Conservation (phyloP, 2,113 vertebrate genomes). For the Mugil cephalus region DNA sequence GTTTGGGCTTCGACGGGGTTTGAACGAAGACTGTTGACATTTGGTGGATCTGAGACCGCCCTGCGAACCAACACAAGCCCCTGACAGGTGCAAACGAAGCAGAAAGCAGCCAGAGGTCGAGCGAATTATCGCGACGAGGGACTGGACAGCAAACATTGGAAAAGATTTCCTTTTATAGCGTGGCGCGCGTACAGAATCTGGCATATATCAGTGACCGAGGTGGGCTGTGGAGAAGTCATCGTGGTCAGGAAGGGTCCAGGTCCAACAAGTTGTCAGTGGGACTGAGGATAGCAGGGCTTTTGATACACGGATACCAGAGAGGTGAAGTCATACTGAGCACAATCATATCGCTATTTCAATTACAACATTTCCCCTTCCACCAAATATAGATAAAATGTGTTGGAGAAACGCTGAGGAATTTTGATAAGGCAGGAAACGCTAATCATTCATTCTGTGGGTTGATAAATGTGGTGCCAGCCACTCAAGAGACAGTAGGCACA, state of each 20-base stretch:
- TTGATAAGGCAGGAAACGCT: conserved; percentile 43
- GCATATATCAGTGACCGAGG: conserved; percentile 55
- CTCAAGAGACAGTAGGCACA: conserved; percentile 6
- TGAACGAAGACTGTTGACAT: conserved; percentile 40
- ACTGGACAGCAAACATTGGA: conserved; percentile 39
- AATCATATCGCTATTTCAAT: conserved; percentile 58
- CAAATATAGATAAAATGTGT: conserved; percentile 65
- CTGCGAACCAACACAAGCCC: conserved; percentile 29
- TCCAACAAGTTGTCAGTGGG: conserved; percentile 57
- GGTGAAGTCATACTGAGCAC: conserved; percentile 63
- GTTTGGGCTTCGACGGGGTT: conserved; percentile 22
- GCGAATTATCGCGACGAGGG: conserved; percentile 41
- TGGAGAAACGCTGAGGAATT: conserved; percentile 44
- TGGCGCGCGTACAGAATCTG: conserved; percentile 58
- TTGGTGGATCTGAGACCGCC: conserved; percentile 31
- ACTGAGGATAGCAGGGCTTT: conserved; percentile 46
- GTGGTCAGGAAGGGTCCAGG: conserved; percentile 40
- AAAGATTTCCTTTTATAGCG: conserved; percentile 73
- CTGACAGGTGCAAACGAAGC: conserved; percentile 67
- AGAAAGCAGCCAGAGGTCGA: conserved; percentile 38
- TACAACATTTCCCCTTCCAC: conserved; percentile 55
- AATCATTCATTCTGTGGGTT: conserved; percentile 31
- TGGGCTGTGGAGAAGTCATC: conserved; percentile 62
- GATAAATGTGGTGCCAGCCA: conserved; percentile 42
- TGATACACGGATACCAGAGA: conserved; percentile 67